Base-by-base conservation (phyloP, 2,113 vertebrate species). In the Melanerpes aurifrons region DNA sequence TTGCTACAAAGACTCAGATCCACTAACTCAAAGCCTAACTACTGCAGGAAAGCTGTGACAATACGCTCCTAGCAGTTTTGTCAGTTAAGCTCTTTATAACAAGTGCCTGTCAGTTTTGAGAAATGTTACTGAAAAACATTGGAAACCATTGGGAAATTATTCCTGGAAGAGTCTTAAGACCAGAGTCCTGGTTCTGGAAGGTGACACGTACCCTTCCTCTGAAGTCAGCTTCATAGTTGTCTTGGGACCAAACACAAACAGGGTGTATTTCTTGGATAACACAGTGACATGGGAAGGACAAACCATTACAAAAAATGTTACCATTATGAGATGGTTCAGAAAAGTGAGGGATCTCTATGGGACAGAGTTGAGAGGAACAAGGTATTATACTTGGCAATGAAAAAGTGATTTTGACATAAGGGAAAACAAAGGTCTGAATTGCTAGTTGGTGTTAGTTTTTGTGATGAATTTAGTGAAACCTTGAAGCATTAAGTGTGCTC, bases 351-450 rank as follows among this genome's bases (percentile, higher is more conserved):
- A 45, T 90, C 83, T 92, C 86, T 17, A 35, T 82, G 90, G 88
- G 56, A 26, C 45, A 29, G 37, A 25, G 10, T 86, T 94, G 32
- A 73, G 67, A 82, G 82, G 31, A 93, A n/a, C 22, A 72, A 69
- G 32, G 45, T 86, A 22, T 86, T 92, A 29, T 9, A 68, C 57
- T 92, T 93, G 92, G 69, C 88, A 90, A 86, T n/a, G 45, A 75
- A 84, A 86, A 80, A 69, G 74, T 83, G 66, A 69, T 84, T 95
- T 72, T 48, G 66, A 86, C 48, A 15, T 28, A 71, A 80, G 53
- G 72, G 15, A 72, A 90, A 89, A 67, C n/a, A 77, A 61, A 81
- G 13, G 24, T 80, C 80, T 72, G 73, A 88, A 81, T 75, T 70
- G 17, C 18, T 73, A 43, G 56, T 9, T 93, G 62, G 7, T 90